Conservation (phyloP, 2,888 invertebrate genomes). For the Leptinotarsa haldemani region DNA sequence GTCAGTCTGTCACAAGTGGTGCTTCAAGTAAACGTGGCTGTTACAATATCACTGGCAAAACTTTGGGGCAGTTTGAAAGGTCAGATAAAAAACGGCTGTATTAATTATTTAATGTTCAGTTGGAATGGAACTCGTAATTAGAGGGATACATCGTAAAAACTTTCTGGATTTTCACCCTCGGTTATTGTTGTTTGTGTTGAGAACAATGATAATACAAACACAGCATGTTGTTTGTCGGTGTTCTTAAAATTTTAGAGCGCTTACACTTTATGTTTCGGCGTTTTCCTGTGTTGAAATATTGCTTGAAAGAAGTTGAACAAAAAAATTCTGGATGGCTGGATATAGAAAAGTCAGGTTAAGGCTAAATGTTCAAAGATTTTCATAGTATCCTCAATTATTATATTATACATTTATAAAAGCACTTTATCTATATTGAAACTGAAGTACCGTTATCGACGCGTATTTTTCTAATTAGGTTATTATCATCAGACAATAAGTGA, state of each 20-base stretch:
- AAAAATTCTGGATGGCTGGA: too few species aligned
- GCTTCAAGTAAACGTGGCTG: conserved; percentile 28
- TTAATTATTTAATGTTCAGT: conserved; percentile 6
- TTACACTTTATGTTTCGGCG: neutral
- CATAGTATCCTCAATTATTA: too few species aligned
- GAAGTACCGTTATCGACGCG: too few species aligned
- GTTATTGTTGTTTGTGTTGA: neutral
- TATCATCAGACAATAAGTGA: too few species aligned
- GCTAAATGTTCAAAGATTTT: too few species aligned
- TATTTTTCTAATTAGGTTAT: too few species aligned
- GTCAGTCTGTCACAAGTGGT: conserved; percentile 51
- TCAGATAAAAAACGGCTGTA: conserved; percentile 6
- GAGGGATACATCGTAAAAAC: conserved; percentile 6
- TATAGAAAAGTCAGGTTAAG: too few species aligned
- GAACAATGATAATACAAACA: neutral
- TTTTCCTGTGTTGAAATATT: neutral
- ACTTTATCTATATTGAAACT: too few species aligned
- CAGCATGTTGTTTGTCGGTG: neutral
- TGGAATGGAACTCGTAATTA: neutral
- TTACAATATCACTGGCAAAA: conserved; percentile 5
- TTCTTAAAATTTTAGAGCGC: neutral
- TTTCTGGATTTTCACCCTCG: conserved; percentile 2
- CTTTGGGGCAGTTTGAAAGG: neutral
- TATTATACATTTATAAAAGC: too few species aligned
- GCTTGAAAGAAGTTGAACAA: too few species aligned